Evolutionary conservation across 2,113 vertebrate genomes (phyloP).

Genomic region (Cavia porcellus): DNA sequence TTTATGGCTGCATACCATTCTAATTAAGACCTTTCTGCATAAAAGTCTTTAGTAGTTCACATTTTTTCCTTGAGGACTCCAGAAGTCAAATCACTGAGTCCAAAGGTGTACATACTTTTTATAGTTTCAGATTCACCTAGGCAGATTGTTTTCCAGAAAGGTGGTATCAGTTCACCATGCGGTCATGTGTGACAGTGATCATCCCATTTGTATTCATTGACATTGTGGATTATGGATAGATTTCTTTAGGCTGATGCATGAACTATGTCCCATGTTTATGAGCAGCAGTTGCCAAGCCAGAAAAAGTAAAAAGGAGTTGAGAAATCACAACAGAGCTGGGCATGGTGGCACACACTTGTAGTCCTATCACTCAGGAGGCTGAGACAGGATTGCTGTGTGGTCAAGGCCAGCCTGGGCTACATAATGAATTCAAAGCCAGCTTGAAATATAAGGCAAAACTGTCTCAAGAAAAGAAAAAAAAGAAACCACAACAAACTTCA

Average conservation of each 20-base stretch:
- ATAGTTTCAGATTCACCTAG: background rate
- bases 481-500: conserved; percentile 35
- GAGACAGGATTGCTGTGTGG: no score
- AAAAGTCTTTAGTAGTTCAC: conserved; percentile 16
- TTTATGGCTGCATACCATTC: conserved; percentile 41
- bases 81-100: conserved; percentile 62
- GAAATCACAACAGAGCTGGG: conserved; percentile 15
- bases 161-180: conserved; percentile 11
- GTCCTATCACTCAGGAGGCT: no score
- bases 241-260: conserved; percentile 44
- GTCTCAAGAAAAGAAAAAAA: background rate
- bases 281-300: conserved; percentile 4
- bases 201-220: background rate
- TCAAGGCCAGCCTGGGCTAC: no score
- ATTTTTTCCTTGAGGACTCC: background rate
- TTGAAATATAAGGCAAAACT: no score
- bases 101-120: conserved; percentile 31
- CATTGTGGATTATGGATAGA: background rate
- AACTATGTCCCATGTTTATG: background rate
- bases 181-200: conserved; percentile 18
- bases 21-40: conserved; percentile 63
- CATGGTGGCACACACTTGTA: no score
- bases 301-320: conserved; percentile 42
- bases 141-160: conserved; percentile 39
- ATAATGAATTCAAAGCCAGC: no score